phyloP scores from a whole-genome alignment of 2,113 vertebrate species.

The Lophotis ruficrista region DNA sequence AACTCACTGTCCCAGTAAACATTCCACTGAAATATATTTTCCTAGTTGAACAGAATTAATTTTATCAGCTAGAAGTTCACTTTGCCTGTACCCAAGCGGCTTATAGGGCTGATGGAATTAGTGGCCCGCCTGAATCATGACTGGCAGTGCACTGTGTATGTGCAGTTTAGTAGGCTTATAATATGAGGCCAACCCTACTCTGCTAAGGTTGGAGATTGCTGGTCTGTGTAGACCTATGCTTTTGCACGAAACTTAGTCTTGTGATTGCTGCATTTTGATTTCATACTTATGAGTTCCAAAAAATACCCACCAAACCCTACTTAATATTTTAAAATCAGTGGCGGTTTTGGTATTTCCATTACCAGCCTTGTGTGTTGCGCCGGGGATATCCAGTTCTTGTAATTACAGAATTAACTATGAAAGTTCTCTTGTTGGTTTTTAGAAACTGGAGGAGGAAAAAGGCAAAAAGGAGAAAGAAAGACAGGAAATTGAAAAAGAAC shows the following conservation, averaged over 20 bases:
- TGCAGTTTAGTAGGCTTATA: slow-evolving; percentile 46
- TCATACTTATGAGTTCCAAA: slow-evolving; percentile 67
- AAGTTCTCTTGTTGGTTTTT: slow-evolving; percentile 88
- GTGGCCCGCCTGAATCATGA: slow-evolving; percentile 1
- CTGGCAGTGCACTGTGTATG: slow-evolving; percentile 31
- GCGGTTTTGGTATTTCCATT: slow-evolving; percentile 75
- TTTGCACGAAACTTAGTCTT: slow-evolving; percentile 78
- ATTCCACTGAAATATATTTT: slow-evolving; percentile 42
- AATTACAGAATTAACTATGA: slow-evolving; percentile 71
- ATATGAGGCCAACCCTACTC: slow-evolving; percentile 58
- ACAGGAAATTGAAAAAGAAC: slow-evolving; percentile 92
- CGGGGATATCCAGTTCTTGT: slow-evolving; percentile 41
- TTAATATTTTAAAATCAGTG: slow-evolving; percentile 49
- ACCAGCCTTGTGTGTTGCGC: slow-evolving; percentile 69
- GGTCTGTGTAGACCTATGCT: slow-evolving; percentile 74
- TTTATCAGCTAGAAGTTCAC: slow-evolving; percentile 19
- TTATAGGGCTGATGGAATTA: slow-evolving; percentile 31
- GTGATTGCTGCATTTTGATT: slow-evolving; percentile 76
- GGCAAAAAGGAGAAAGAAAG: slow-evolving; percentile 98
- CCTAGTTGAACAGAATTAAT: slow-evolving; percentile 36
- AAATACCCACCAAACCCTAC: slow-evolving; percentile 60
- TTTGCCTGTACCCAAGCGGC: background rate
- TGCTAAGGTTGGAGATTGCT: slow-evolving; percentile 78
- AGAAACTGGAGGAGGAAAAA: slow-evolving; percentile 99
- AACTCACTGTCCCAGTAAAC: slow-evolving; percentile 9